Evolutionary conservation across 2,888 invertebrate genomes (phyloP), one percentile per base, ranked within the genome.

Genomic region (Corbicula japonica): DNA sequence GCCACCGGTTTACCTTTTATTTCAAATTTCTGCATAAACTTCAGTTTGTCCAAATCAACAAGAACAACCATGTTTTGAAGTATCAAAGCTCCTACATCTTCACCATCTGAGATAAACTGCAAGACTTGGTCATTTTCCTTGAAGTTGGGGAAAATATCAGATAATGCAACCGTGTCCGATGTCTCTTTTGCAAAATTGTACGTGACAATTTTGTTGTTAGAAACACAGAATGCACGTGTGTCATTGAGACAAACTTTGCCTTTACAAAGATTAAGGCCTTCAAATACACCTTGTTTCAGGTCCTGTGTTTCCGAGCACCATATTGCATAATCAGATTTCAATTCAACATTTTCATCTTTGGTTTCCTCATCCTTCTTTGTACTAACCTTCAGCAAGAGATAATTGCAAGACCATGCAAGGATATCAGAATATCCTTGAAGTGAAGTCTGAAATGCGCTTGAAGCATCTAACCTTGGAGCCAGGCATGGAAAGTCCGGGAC

Each of bases 401-500:
- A 34, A 21, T 83, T 78, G 44, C 46, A 56, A 50, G 79, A 73
- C 1, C 52, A 28, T 2, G 76, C 50, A 0, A 80, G n/a, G 35
- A 87, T 75, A 8, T 74, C 44, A 21, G 76, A 69, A 15, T 71
- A 63, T 5, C 77, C 83, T n/a, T 79, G 60, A 12, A 79, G 46
- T 21, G 80, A 73, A 10, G 80, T 52, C 2, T 62, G 46, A 3
- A 83, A 56, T 18, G 87, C 85, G 66, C 69, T 60, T 8, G 85
- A 84, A 2, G 60, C 65, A 77, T 84, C 83, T 18, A 65, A 52
- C 32, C 87, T 81, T 1, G 85, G 72, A 6, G 88, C 85, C 26
- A 91, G 73, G 69, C 89, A 88, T 28, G 89, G 84, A 58, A 86
- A 88, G 15, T 79, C 66, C 26, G 91, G 91, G n/a, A 89, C 82